Conservation (phyloP, 2,113 vertebrate genomes). For the Grammomys dolichurus region DNA sequence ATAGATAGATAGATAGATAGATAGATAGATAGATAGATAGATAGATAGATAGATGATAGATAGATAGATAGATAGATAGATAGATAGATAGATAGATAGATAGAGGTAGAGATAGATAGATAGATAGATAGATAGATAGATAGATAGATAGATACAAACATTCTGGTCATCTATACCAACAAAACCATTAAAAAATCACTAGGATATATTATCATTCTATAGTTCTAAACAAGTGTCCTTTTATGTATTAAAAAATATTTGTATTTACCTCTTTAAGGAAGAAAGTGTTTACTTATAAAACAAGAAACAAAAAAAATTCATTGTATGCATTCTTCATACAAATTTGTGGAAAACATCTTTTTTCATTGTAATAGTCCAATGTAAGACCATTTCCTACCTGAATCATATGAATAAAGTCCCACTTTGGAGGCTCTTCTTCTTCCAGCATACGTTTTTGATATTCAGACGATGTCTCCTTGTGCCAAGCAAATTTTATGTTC, state of each 20-base stretch:
- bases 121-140: neutral
- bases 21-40: neutral
- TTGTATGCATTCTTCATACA: neutral
- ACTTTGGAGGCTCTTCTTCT: slow-evolving; percentile 89
- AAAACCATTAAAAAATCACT: neutral
- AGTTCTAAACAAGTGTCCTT: neutral
- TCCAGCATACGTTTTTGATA: slow-evolving; percentile 91
- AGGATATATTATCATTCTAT: neutral
- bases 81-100: too few species aligned
- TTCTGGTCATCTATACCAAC: neutral
- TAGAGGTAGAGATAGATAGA: too few species aligned
- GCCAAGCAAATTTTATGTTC: slow-evolving; percentile 93
- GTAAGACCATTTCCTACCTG: slow-evolving; percentile 89
- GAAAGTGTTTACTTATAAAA: slow-evolving; percentile 46
- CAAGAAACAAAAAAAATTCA: slow-evolving; percentile 43
- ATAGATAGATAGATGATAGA: too few species aligned
- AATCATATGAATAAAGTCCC: slow-evolving; percentile 98
- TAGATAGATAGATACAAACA: neutral
- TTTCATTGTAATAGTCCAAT: too few species aligned
- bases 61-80: too few species aligned
- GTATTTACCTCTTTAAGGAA: slow-evolving; percentile 3
- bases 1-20: neutral
- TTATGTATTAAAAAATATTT: slow-evolving; percentile 20
- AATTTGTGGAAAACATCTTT: neutral
- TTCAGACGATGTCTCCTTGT: slow-evolving; percentile 92